phyloP scores from a whole-genome alignment of 2,113 vertebrate genomes.

The Pelmatolapia mariae region DNA sequence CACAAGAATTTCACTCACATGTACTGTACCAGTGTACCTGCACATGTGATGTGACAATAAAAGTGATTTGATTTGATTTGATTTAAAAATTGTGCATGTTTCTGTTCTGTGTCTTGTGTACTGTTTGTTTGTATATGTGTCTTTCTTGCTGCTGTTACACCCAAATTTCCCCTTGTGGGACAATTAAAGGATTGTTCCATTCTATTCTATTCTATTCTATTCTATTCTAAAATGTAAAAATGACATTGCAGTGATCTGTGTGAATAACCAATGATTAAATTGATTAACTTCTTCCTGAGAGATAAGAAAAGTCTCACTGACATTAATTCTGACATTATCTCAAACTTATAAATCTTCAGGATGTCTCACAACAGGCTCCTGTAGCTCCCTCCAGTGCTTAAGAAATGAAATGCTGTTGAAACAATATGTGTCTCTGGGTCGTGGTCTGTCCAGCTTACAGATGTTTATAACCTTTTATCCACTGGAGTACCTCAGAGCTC shows the following conservation, averaged over 20 bases:
- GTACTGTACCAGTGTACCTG: no score
- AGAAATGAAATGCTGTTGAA: not conserved
- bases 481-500: not conserved
- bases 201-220: not conserved
- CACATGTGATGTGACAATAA: no score
- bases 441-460: not conserved
- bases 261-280: not conserved
- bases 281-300: not conserved
- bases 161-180: not conserved
- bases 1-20: no score
- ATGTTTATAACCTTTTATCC: slow-evolving; percentile 39
- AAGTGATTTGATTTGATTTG: no score
- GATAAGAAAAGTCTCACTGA: not conserved
- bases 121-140: not conserved
- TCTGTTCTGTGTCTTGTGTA: not conserved
- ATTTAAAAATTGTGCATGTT: not conserved
- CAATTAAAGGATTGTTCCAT: not conserved
- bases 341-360: not conserved
- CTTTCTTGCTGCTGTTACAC: not conserved
- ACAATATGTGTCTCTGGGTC: slow-evolving; percentile 6
- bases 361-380: not conserved
- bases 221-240: not conserved
- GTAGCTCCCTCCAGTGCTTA: not conserved
- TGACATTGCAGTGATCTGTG: not conserved
- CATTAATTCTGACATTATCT: not conserved